These are phyloP conservation scores for Mormoops blainvillei DNA, from an alignment of 2,113 vertebrate species.

Conservation along the genomic window DNA sequence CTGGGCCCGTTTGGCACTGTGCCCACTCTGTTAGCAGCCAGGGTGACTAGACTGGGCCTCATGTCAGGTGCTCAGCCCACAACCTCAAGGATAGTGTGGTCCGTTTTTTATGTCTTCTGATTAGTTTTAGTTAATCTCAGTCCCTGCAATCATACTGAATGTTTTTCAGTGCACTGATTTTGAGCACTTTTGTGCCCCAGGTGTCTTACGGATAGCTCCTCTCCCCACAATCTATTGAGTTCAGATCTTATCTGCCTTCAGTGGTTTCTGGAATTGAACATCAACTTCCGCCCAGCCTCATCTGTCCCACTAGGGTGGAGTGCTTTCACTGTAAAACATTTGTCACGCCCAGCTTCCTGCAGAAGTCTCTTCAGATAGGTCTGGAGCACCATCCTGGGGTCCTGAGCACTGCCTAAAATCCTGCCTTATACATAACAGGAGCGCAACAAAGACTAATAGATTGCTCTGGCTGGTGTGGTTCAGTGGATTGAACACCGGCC, in stretches of 20 bases:
- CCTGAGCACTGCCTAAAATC: not conserved
- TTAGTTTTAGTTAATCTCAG: no score
- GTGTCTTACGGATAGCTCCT: rapidly evolving
- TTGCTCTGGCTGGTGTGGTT: no score
- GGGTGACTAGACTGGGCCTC: rapidly evolving
- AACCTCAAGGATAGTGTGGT: not conserved
- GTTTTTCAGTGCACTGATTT: not conserved
- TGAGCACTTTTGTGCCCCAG: rapidly evolving
- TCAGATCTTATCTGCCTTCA: not conserved
- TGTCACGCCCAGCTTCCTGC: rapidly evolving
- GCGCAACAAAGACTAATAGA: no score
- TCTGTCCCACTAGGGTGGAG: no score
- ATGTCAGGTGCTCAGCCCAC: rapidly evolving
- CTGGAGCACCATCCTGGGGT: rapidly evolving
- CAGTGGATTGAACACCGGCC: no score
- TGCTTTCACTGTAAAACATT: rapidly evolving
- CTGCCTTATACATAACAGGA: not conserved
- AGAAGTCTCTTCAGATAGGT: not conserved
- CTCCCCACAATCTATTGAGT: rapidly evolving
- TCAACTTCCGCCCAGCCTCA: not conserved
- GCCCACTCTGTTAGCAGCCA: no score
- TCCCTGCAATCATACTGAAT: rapidly evolving
- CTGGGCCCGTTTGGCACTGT: rapidly evolving
- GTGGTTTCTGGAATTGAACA: not conserved
- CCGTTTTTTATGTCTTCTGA: not conserved